These are phyloP conservation scores for Spizella passerina DNA, from an alignment of 2,797 vertebrate genomes.

Conservation along the genomic window DNA sequence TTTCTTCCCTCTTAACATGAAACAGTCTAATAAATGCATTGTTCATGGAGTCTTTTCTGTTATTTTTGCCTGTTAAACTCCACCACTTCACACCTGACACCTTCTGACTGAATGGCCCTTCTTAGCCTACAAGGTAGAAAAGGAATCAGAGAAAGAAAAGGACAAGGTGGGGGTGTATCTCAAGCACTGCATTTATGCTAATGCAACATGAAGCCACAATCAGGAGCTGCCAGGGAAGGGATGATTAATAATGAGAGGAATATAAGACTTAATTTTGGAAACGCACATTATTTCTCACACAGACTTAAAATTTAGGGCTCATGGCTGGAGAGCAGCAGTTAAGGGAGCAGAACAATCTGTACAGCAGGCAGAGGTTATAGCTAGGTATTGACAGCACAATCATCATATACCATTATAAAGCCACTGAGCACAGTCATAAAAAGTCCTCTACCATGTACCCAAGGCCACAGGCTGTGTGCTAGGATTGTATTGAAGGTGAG, in stretches of 20 bases:
- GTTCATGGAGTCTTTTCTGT: not conserved
- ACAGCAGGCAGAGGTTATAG: constrained; percentile 26
- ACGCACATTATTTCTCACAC: not conserved
- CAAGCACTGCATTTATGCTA: not conserved
- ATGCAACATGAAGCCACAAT: constrained; percentile 5
- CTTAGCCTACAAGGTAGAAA: constrained; percentile 7
- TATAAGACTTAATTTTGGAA: constrained; percentile 38
- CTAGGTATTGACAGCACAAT: constrained; percentile 43
- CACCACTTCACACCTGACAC: constrained; percentile 15
- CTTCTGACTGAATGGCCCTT: constrained; percentile 7
- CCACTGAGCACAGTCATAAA: constrained; percentile 13
- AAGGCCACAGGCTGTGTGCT: not conserved
- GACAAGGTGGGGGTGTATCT: not conserved
- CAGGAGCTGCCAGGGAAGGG: constrained; percentile 15
- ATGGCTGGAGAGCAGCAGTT: constrained; percentile 1
- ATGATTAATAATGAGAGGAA: constrained; percentile 41
- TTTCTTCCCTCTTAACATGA: not conserved
- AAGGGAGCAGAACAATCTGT: not conserved
- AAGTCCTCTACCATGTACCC: not conserved
- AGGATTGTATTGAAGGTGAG: constrained; percentile 25
- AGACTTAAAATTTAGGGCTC: constrained; percentile 26
- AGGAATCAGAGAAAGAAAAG: constrained; percentile 37
- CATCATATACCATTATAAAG: constrained; percentile 24
- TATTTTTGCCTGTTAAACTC: not conserved
- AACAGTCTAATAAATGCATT: not conserved